Evolutionary conservation across 92 coral and sea anemone genomes (phyloP).

Genomic region (Parazoanthus darwini): DNA sequence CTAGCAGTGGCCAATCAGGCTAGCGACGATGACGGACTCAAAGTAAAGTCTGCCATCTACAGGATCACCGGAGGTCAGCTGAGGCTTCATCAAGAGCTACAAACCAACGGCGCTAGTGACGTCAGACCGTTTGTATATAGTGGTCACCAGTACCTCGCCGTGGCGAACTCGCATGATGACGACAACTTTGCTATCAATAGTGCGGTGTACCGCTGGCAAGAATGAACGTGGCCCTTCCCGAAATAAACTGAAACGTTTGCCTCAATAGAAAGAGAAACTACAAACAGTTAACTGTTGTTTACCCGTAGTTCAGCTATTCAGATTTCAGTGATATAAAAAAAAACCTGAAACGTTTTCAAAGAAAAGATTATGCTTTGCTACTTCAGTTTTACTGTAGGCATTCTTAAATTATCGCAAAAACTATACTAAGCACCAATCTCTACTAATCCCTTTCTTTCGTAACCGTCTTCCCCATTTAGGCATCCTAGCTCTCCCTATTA

Average conservation of each 20-base stretch:
- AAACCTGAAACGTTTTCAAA: too few relatives aligned
- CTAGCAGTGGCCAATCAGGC: conserved; percentile 36
- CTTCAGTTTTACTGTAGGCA: too few relatives aligned
- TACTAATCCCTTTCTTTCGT: too few relatives aligned
- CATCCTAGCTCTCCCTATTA: too few relatives aligned
- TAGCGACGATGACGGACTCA: background rate
- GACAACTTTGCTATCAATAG: conserved; percentile 3
- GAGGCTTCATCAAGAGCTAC: conserved; percentile 14
- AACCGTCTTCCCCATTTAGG: too few relatives aligned
- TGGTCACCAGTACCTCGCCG: conserved; percentile 10
- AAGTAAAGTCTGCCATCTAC: conserved; percentile 26
- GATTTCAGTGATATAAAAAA: too few relatives aligned
- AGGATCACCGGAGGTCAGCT: background rate
- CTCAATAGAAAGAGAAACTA: background rate
- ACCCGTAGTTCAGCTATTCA: too few relatives aligned
- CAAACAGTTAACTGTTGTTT: background rate
- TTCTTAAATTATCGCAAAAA: too few relatives aligned
- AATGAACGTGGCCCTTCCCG: background rate
- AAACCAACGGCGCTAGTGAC: conserved; percentile 34
- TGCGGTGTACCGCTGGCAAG: conserved; percentile 28
- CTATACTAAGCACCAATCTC: too few relatives aligned
- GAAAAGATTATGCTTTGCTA: too few relatives aligned
- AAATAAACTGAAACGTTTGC: too few relatives aligned
- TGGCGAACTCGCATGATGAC: conserved; percentile 32
- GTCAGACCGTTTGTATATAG: conserved; percentile 12